phyloP scores from a whole-genome alignment of 2,797 vertebrate species.

The Tinamus major region DNA sequence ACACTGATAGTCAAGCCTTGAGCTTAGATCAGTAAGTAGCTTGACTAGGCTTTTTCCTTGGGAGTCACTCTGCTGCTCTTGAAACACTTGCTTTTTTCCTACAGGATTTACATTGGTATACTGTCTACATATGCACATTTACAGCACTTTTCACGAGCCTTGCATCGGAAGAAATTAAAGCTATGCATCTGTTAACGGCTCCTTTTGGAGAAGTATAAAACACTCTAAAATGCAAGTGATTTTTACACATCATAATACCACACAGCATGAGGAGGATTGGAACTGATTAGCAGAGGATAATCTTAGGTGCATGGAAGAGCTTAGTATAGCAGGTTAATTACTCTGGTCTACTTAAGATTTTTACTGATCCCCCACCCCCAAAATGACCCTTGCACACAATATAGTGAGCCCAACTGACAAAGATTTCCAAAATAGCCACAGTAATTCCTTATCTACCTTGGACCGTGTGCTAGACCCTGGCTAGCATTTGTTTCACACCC shows the following conservation, averaged over 20 bases:
- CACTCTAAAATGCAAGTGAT: constrained; percentile 45
- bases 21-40: constrained; percentile 56
- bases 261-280: constrained; percentile 41
- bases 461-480: background rate
- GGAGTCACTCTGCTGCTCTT: background rate
- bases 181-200: background rate
- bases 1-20: constrained; percentile 19
- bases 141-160: background rate
- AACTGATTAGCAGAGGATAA: constrained; percentile 54
- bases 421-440: background rate
- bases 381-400: background rate
- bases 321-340: constrained; percentile 53
- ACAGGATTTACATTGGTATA: background rate
- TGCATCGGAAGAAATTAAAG: background rate
- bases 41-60: constrained; percentile 8
- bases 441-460: constrained; percentile 10
- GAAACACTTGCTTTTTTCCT: background rate
- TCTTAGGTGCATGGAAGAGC: constrained; percentile 55
- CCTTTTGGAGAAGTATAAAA: background rate
- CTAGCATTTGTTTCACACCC: background rate
- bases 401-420: background rate
- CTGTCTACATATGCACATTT: background rate
- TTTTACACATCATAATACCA: constrained; percentile 41
- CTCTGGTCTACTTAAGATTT: background rate
- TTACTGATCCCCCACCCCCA: background rate